Evolutionary conservation across 2,797 vertebrate species (phyloP).

Genomic region (Sparidentex hasta): DNA sequence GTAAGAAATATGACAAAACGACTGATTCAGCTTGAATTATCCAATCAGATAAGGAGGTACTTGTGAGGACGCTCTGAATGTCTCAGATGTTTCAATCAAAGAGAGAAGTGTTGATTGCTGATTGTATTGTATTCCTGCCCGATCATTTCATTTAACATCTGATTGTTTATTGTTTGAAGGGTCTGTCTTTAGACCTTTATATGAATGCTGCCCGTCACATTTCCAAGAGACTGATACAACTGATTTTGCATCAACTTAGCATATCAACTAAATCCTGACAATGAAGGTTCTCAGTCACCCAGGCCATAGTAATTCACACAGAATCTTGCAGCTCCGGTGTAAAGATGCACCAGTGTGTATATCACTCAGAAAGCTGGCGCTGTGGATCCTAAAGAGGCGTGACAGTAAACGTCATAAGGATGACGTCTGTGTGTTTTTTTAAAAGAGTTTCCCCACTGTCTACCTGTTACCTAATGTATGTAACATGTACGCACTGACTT

Average conservation of each 20-base stretch:
- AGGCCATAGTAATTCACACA: too few species aligned
- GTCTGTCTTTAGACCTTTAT: not conserved
- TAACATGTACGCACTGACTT: too few species aligned
- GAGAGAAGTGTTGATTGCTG: constrained; percentile 57
- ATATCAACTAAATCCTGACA: not conserved
- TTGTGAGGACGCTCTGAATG: constrained; percentile 13
- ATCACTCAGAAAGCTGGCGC: too few species aligned
- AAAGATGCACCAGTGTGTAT: too few species aligned
- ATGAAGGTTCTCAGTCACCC: too few species aligned
- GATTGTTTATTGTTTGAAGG: constrained; percentile 63
- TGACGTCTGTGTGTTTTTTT: too few species aligned
- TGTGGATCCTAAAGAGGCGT: too few species aligned
- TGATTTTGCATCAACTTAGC: not conserved
- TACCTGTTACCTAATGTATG: too few species aligned
- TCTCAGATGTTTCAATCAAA: constrained; percentile 13
- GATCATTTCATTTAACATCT: constrained; percentile 36
- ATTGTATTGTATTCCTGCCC: constrained; percentile 18
- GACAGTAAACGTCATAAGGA: too few species aligned
- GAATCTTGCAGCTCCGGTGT: too few species aligned
- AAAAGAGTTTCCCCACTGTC: too few species aligned
- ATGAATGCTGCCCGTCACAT: not conserved
- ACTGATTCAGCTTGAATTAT: constrained; percentile 35
- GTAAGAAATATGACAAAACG: not conserved
- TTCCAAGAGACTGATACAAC: too few species aligned
- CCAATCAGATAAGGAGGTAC: constrained; percentile 56